phyloP scores from a whole-genome alignment of 1,140 invertebrate species.

The Caenorhabditis briggsae region DNA sequence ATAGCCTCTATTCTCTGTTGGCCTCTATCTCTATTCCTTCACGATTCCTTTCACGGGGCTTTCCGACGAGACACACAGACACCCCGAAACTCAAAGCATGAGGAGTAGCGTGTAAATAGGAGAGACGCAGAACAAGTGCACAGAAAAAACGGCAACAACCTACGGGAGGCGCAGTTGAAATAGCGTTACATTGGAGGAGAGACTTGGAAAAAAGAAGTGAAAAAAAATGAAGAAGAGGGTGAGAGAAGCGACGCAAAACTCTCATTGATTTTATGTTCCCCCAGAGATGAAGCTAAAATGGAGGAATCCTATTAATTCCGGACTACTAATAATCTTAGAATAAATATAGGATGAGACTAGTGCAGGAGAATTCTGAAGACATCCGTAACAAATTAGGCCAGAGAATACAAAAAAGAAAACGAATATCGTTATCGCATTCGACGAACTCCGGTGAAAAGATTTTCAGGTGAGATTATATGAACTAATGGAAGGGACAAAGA shows the following conservation, averaged over 20 bases:
- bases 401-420: neutral
- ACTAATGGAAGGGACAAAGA: neutral
- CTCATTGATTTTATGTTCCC: slow-evolving; percentile 5
- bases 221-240: slow-evolving; percentile 13
- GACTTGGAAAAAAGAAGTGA: neutral
- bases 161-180: slow-evolving; percentile 1
- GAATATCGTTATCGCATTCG: neutral
- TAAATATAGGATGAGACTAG: too few species aligned
- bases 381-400: neutral
- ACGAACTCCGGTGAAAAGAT: neutral
- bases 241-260: neutral
- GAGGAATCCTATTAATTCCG: neutral
- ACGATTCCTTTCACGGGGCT: slow-evolving; percentile 16
- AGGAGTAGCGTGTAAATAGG: neutral
- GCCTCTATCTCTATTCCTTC: neutral
- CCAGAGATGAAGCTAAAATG: neutral
- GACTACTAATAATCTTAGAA: too few species aligned
- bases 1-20: neutral
- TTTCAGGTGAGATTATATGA: neutral
- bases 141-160: slow-evolving; percentile 42
- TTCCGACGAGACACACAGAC: neutral
- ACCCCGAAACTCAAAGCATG: neutral
- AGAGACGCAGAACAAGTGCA: slow-evolving; percentile 13
- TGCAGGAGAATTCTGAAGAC: too few species aligned
- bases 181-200: neutral